Evolutionary conservation across 2,797 vertebrate genomes (phyloP), one percentile per base, ranked within the genome.

Genomic region (Prionace glauca): DNA sequence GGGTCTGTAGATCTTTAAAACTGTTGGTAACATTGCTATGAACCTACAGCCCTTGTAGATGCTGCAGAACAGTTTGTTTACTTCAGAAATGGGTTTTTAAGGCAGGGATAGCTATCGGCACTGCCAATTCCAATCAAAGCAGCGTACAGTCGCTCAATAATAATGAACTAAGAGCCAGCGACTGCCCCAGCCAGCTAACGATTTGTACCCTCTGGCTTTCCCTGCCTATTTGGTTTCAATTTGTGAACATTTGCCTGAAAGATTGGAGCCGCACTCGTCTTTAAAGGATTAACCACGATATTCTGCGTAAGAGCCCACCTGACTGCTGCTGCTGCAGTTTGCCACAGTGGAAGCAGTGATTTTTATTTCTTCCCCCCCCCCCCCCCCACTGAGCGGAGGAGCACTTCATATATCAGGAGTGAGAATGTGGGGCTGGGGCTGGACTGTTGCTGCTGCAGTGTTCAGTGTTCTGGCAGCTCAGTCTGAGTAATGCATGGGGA

Each of bases 171-270:
- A 72, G 36, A 41, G 41, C 50, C 41, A 45, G 65, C 36, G 41
- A 62, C 26, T 50, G 69, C 0, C 10, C 24, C 32, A 22, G 11
- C 24, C 12, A 32, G 24, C 56, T 32, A 1, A 26, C 87, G 32
- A 26, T 62, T 45, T 41, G 45, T 50, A 11, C 45, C 22, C 7
- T 29, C 16, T 74, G 93, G n/a, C 41, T 56, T 74, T 29, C 93
- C 32, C 69, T 67, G 36, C 41, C 50, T n/a, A 56, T 45, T 16
- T 12, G 5, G 50, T 74, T 95, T 56, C 88, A 56, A 74, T 95
- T 36, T 95, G 71, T n/a, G 24, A 95, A 95, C 71, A 77, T 95
- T 56, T 95, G 45, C 93, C 69, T 95, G 69, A 50, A 56, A 95
- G 29, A 36, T 95, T 18, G 74, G 11, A 77, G 88, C 88, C n/a